Conservation (phyloP, 1,140 invertebrate species). For the Artemia franciscana region DNA sequence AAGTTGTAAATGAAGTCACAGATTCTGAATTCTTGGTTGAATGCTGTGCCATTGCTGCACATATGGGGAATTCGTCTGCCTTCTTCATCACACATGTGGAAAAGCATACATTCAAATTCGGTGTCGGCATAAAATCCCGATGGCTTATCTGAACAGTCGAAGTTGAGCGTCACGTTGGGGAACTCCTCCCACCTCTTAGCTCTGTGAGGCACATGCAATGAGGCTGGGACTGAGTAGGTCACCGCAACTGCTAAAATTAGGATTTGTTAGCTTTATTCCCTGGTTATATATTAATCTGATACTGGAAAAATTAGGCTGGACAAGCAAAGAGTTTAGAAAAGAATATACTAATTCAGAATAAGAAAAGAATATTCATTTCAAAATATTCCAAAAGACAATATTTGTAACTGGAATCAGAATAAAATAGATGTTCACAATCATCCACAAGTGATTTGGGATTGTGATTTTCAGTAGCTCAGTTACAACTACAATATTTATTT, state of each 20-base stretch:
- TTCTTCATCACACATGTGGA: conserved; percentile 37
- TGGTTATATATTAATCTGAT: no score
- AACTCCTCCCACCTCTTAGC: conserved; percentile 33
- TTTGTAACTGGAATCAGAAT: no score
- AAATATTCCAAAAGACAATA: no score
- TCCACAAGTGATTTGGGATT: no score
- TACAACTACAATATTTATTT: no score
- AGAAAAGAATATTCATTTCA: no score
- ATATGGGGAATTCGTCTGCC: conserved; percentile 32
- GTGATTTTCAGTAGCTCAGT: no score
- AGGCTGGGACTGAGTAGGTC: neutral
- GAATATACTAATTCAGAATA: no score
- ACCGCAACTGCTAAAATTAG: neutral
- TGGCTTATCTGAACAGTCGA: conserved; percentile 28
- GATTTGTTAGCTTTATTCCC: no score
- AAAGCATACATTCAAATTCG: conserved; percentile 35
- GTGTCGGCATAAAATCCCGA: conserved; percentile 35
- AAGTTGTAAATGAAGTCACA: conserved; percentile 35
- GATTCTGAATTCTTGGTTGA: conserved; percentile 33
- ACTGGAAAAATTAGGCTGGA: no score
- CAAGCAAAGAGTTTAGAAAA: no score
- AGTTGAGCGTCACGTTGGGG: conserved; percentile 33
- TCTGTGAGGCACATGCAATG: neutral
- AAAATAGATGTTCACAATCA: no score
- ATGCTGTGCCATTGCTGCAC: conserved; percentile 32